Evolutionary conservation across 2,797 vertebrate genomes (phyloP), one percentile per base, ranked within the genome.

Genomic region (Rhinichthys osculus): DNA sequence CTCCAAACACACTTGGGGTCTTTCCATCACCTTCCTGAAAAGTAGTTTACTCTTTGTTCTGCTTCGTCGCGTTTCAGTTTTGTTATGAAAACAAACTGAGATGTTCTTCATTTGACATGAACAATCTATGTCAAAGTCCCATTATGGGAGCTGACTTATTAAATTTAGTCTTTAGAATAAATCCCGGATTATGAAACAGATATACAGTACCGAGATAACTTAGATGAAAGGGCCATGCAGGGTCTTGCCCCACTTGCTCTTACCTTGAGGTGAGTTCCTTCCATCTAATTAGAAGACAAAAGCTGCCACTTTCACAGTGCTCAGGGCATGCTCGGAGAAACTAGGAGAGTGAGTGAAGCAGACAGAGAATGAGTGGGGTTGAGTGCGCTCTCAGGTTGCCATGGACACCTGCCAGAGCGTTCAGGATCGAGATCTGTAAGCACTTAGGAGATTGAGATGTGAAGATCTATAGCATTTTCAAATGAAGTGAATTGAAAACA

Each of bases 321-420:
- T 95, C 93, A 90, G 92, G 83, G 88, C 79, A 86, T 21, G 82
- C 86, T 86, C 80, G 27, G 83, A 88, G 85, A 66, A 78, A 83
- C 67, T 59, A 30, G 72, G 57, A 69, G 83, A 85, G 52, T 78
- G 83, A 77, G 70, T 27, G 70, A 83, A 82, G 78, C 50, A 84
- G 76, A 50, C 80, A 64, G 84, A 78, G 71, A 81, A 54, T 40
- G 64, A 80, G 71, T 71, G 70, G 74, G 80, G 69, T 66, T 94
- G 95, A 94, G 94, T 95, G 95, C 94, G 96, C 73, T 93, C 94
- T 94, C 93, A 76, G 76, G 97, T 98, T 97, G 95, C 97, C 97
- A 96, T 98, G 96, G 96, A 93, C 96, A 98, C 96, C 92, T 93
- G 93, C 94, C 93, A 96, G 96, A 94, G 94, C 93, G 91, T 94